Conservation (phyloP, 2,113 vertebrate species). For the Dissostichus mawsoni region DNA sequence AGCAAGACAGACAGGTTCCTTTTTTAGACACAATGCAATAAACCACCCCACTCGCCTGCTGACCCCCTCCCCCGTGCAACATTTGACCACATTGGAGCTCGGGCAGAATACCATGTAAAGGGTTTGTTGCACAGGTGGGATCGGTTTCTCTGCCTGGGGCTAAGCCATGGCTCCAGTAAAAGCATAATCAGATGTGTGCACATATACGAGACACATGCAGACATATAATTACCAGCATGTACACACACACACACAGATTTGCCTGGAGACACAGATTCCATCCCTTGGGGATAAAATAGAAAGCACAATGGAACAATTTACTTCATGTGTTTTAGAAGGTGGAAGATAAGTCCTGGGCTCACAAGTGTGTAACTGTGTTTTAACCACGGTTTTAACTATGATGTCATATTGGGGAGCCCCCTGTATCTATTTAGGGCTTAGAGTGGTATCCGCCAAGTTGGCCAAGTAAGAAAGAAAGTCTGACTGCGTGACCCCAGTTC, state of each 20-base stretch:
- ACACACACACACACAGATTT: slow-evolving; percentile 4
- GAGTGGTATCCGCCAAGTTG: neutral
- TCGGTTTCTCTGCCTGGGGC: slow-evolving; percentile 49
- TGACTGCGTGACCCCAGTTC: slow-evolving; percentile 12
- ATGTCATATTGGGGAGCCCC: slow-evolving; percentile 32
- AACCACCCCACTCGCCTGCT: slow-evolving; percentile 25
- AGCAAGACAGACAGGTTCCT: slow-evolving; percentile 58
- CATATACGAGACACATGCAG: neutral
- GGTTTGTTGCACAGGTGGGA: slow-evolving; percentile 63
- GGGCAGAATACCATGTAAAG: slow-evolving; percentile 48
- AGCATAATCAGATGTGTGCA: slow-evolving; percentile 43
- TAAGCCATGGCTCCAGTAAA: slow-evolving; percentile 27
- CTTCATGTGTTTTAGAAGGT: slow-evolving; percentile 1
- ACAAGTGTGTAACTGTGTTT: slow-evolving; percentile 8
- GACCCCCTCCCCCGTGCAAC: slow-evolving; percentile 21
- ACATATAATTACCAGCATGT: slow-evolving; percentile 19
- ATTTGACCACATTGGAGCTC: slow-evolving; percentile 49
- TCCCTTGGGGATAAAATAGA: slow-evolving; percentile 18
- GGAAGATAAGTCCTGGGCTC: slow-evolving; percentile 30
- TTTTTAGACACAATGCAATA: slow-evolving; percentile 68
- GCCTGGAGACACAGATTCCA: slow-evolving; percentile 7
- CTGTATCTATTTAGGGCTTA: slow-evolving; percentile 10
- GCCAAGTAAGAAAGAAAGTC: neutral
- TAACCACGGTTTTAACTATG: neutral
- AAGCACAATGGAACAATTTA: neutral